Percentiles rank a stretch among this genome's conserved stretches.
phyloP scores from a whole-genome alignment of 2,113 vertebrate species.

The Protobothrops flavoviridis region DNA sequence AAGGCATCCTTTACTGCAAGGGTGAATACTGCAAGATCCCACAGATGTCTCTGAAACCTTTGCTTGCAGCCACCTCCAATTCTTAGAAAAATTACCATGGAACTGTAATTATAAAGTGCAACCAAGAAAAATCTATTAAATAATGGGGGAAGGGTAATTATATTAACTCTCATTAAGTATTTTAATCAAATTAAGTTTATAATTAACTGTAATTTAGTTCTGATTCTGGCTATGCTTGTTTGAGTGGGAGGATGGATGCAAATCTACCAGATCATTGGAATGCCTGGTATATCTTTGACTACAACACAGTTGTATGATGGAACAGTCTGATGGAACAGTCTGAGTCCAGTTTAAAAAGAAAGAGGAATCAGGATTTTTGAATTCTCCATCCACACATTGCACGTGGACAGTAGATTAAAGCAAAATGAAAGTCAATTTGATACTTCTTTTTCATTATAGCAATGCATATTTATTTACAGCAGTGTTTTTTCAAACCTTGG shows the following conservation, averaged over 20 bases:
- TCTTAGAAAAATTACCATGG: not conserved
- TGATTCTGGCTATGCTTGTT: not conserved
- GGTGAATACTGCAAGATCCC: not conserved
- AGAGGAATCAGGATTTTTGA: not conserved
- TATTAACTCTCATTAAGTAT: not conserved
- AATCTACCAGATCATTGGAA: not conserved
- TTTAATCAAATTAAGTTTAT: not conserved
- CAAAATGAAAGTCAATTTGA: not conserved
- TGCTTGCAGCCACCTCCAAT: not conserved
- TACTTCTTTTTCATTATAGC: not conserved
- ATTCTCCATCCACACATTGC: not conserved
- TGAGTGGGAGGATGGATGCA: not conserved
- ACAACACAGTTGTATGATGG: not conserved
- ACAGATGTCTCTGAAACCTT: not conserved
- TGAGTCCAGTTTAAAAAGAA: not conserved
- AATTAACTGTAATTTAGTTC: not conserved
- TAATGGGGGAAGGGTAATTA: not conserved
- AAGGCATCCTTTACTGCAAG: not conserved
- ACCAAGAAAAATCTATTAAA: not conserved
- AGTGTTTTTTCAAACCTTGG: not conserved
- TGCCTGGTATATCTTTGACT: not conserved
- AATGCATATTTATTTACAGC: not conserved
- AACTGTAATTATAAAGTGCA: not conserved
- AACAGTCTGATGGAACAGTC: not conserved
- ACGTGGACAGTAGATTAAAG: not conserved